phyloP scores from a whole-genome alignment of 2,888 invertebrate species.

The Drosophila rellima region DNA sequence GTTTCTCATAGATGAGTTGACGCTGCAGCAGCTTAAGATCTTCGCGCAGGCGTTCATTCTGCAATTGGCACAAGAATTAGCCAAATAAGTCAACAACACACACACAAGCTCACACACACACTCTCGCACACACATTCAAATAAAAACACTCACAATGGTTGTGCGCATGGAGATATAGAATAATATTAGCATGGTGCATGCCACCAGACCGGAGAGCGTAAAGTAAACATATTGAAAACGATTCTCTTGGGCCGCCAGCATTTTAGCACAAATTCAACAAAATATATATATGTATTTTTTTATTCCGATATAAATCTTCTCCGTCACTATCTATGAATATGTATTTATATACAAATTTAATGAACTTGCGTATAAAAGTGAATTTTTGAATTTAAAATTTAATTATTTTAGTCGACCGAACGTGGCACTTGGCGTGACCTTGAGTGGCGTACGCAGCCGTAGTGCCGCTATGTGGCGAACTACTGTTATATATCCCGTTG shows the following conservation, averaged over 20 bases:
- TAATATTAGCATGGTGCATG: constrained; percentile 79
- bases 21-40: constrained; percentile 77
- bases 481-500: constrained; percentile 10
- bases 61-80: constrained; percentile 16
- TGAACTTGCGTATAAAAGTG: constrained; percentile 17
- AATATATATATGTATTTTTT: constrained; percentile 10
- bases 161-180: constrained; percentile 82
- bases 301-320: constrained; percentile 9
- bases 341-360: constrained; percentile 2
- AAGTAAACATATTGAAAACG: constrained; percentile 83
- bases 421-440: constrained; percentile 36
- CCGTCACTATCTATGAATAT: neutral
- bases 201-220: constrained; percentile 82
- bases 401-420: constrained; percentile 40
- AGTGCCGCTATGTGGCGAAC: constrained; percentile 3
- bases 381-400: constrained; percentile 23
- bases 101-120: constrained; percentile 13
- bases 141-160: constrained; percentile 76
- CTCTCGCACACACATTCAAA: neutral
- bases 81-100: constrained; percentile 3
- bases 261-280: constrained; percentile 27
- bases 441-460: constrained; percentile 59
- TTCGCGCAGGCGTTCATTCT: constrained; percentile 77
- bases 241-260: constrained; percentile 74
- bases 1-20: constrained; percentile 73